Evolutionary conservation across 2,888 invertebrate genomes (phyloP).

Genomic region (Acronicta aceris): DNA sequence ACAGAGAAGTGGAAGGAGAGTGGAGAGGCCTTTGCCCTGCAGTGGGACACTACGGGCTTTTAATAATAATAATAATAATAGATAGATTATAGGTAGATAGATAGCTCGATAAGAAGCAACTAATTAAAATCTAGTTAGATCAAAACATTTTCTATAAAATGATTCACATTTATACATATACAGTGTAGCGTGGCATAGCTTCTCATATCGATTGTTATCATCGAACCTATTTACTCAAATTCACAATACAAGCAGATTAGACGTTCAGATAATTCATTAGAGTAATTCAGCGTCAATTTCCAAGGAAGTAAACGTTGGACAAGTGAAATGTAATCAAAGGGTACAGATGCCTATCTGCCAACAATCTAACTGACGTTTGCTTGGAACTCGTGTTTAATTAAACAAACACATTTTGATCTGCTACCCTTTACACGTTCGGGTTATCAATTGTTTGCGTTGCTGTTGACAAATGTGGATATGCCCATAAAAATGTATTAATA

Average conservation of each 20-base stretch:
- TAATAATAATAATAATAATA: too few relatives aligned
- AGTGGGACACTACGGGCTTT: too few relatives aligned
- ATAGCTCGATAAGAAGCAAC: too few relatives aligned
- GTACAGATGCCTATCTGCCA: slow-evolving; percentile 70
- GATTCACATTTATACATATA: too few relatives aligned
- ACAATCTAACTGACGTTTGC: slow-evolving; percentile 74
- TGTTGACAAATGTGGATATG: slow-evolving; percentile 14
- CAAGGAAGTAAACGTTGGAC: slow-evolving; percentile 61
- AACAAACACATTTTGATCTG: slow-evolving; percentile 62
- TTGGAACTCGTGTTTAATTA: slow-evolving; percentile 75
- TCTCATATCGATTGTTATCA: background rate
- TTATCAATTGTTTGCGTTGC: slow-evolving; percentile 48
- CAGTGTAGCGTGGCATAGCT: too few relatives aligned
- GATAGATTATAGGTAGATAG: too few relatives aligned
- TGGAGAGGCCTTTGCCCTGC: too few relatives aligned
- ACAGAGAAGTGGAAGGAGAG: too few relatives aligned
- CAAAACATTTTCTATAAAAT: too few relatives aligned
- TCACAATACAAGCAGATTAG: slow-evolving; percentile 33
- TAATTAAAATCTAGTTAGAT: too few relatives aligned
- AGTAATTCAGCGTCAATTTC: slow-evolving; percentile 51
- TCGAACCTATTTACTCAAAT: slow-evolving; percentile 3
- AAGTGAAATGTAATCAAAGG: slow-evolving; percentile 79
- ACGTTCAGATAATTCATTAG: slow-evolving; percentile 52
- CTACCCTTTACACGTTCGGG: slow-evolving; percentile 46
- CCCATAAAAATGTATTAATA: slow-evolving; percentile 5